A percentile compares a stretch with the other conserved stretches of the same genome.
phyloP scores from a whole-genome alignment of 2,888 invertebrate species.

The Argyra leucocephala region DNA sequence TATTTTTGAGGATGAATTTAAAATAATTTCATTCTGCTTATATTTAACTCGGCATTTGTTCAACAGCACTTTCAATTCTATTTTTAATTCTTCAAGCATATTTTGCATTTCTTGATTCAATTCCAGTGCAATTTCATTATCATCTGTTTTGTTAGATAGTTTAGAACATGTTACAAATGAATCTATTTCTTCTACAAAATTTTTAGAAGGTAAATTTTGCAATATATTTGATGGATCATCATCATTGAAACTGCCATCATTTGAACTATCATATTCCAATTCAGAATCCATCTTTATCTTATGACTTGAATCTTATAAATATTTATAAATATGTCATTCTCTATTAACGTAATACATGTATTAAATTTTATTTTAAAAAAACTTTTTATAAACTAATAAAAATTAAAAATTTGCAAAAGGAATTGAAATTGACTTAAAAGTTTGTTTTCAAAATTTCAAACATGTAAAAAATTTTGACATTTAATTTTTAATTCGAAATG shows the following conservation, averaged over 20 bases:
- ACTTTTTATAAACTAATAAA: no score
- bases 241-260: not conserved
- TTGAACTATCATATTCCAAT: not conserved
- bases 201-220: not conserved
- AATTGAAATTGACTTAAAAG: no score
- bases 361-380: no score
- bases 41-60: conserved; percentile 28
- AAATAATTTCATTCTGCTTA: conserved; percentile 28
- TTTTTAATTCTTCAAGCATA: conserved; percentile 28
- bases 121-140: conserved; percentile 27
- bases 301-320: no score
- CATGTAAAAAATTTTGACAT: no score
- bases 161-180: not conserved
- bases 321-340: no score
- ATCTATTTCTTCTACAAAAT: not conserved
- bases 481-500: no score
- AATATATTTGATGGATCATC: not conserved
- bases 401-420: no score
- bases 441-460: no score
- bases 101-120: conserved; percentile 33
- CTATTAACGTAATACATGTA: no score
- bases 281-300: no score
- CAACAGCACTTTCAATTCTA: conserved; percentile 26
- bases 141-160: not conserved
- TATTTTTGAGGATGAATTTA: conserved; percentile 16